A percentile compares a stretch with the other conserved stretches of the same genome.
Conservation (phyloP, 2,888 invertebrate genomes). For the Drosophila pegasa region DNA sequence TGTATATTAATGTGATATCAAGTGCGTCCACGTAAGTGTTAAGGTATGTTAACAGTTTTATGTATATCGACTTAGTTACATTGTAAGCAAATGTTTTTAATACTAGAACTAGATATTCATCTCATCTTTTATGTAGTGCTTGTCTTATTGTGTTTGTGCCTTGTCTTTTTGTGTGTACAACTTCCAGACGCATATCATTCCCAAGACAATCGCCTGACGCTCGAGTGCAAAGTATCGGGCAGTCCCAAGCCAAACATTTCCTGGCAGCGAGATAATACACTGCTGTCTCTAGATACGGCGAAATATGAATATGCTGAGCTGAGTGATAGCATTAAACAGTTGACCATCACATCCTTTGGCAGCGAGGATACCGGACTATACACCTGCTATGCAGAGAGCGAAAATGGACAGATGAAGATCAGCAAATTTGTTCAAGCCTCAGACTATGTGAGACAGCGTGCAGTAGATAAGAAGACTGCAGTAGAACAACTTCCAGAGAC, state of each 20-base stretch:
- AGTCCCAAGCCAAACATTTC: conserved; percentile 89
- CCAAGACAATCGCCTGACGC: conserved; percentile 89
- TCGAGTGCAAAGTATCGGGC: conserved; percentile 92
- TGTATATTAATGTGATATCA: conserved; percentile 17
- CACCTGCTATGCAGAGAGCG: conserved; percentile 91
- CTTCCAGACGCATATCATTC: conserved; percentile 88
- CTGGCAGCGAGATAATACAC: conserved; percentile 89
- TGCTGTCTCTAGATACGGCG: conserved; percentile 85
- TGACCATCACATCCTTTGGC: conserved; percentile 88
- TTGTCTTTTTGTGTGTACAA: conserved; percentile 39
- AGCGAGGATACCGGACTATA: conserved; percentile 90
- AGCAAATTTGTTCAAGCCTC: conserved; percentile 83
- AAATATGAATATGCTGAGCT: conserved; percentile 88
- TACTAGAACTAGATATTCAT: background rate
- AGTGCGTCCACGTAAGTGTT: conserved; percentile 53
- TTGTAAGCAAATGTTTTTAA: conserved; percentile 23
- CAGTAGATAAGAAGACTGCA: conserved; percentile 56
- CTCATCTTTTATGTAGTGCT: conserved; percentile 2
- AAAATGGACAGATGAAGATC: conserved; percentile 86
- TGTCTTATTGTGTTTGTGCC: conserved; percentile 52
- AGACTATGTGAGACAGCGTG: conserved; percentile 76
- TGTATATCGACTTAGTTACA: background rate
- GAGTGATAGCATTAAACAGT: conserved; percentile 89
- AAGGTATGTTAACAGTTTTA: conserved; percentile 33
- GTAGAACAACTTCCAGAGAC: conserved; percentile 49